Conservation (phyloP, 1,140 invertebrate genomes). For the Ostrea denselamellosa region DNA sequence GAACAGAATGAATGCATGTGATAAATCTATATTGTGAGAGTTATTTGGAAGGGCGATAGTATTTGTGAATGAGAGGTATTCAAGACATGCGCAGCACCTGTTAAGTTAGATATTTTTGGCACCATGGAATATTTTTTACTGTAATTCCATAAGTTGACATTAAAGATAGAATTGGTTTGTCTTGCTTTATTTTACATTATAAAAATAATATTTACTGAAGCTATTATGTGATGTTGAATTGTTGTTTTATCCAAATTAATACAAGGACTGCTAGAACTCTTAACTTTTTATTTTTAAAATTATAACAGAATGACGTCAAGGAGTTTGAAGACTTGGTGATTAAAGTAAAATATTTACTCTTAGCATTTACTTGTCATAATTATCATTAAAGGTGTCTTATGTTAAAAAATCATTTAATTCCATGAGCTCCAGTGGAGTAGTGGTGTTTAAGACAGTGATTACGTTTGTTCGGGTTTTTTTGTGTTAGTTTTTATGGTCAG, state of each 20-base stretch:
- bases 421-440: background rate
- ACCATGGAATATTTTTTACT: background rate
- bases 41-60: too few species aligned
- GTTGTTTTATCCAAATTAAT: background rate
- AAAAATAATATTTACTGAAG: background rate
- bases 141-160: background rate
- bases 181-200: background rate
- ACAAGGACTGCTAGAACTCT: background rate
- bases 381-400: background rate
- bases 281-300: background rate
- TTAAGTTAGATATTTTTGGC: background rate
- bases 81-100: too few species aligned
- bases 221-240: background rate
- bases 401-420: background rate
- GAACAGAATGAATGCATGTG: too few species aligned
- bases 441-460: background rate
- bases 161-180: background rate
- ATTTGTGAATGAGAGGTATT: too few species aligned
- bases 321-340: background rate
- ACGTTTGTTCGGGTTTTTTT: background rate
- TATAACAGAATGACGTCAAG: background rate
- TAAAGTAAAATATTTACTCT: slow-evolving; percentile 9
- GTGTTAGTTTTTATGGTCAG: background rate
- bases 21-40: too few species aligned
- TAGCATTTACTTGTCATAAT: background rate